phyloP scores from a whole-genome alignment of 1,140 invertebrate genomes.

The Drosophila pseudoananassae region DNA sequence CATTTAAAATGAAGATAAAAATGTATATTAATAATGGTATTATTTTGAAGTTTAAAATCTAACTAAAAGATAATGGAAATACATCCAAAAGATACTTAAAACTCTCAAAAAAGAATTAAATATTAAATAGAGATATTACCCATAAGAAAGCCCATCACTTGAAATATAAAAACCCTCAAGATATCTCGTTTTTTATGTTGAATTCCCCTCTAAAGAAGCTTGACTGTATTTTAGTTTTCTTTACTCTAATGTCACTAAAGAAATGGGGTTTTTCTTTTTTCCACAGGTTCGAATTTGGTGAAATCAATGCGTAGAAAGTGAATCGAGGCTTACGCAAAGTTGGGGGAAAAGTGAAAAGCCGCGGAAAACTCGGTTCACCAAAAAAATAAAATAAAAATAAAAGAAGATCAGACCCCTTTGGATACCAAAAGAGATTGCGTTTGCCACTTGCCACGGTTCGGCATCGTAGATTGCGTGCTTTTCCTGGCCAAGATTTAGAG shows the following conservation, averaged over 20 bases:
- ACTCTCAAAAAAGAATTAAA: too few species aligned
- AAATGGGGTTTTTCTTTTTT: conserved; percentile 61
- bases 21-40: too few species aligned
- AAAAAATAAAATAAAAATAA: conserved; percentile 36
- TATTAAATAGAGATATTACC: too few species aligned
- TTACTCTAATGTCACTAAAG: conserved; percentile 34
- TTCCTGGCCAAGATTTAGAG: conserved; percentile 11
- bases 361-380: conserved; percentile 33
- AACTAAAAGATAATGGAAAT: too few species aligned
- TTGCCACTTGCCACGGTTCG: conserved; percentile 7
- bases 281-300: conserved; percentile 69
- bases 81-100: too few species aligned
- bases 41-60: too few species aligned
- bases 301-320: conserved; percentile 82
- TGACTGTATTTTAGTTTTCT: conserved; percentile 18
- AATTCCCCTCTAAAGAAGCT: conserved; percentile 1
- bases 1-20: too few species aligned
- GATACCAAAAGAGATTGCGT: conserved; percentile 2
- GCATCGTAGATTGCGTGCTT: conserved; percentile 23
- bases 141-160: too few species aligned
- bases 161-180: too few species aligned
- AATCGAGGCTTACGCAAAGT: conserved; percentile 60
- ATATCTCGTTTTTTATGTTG: neutral
- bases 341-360: conserved; percentile 63
- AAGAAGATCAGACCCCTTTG: conserved; percentile 9